phyloP scores from a whole-genome alignment of 2,888 invertebrate species.

The Adelognathus sp. region DNA sequence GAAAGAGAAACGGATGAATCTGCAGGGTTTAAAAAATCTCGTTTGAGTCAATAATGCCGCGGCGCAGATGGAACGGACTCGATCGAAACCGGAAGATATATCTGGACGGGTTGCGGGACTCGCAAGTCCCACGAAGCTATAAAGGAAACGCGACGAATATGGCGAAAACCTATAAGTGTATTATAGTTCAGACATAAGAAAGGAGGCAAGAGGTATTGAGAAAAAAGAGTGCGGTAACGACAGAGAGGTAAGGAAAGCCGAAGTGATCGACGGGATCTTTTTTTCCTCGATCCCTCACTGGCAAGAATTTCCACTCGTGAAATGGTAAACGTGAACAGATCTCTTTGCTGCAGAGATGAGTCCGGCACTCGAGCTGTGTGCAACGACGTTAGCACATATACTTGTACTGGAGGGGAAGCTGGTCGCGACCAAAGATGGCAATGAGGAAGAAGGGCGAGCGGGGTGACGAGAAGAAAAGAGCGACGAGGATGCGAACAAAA shows the following conservation, averaged over 20 bases:
- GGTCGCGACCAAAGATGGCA: constrained; percentile 62
- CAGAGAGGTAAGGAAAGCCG: constrained; percentile 21
- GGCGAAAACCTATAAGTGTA: constrained; percentile 33
- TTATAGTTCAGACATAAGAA: constrained; percentile 26
- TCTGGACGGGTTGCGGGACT: background rate
- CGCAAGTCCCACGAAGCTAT: constrained; percentile 38
- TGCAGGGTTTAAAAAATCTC: background rate
- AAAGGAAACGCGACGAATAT: constrained; percentile 43
- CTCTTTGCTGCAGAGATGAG: constrained; percentile 1
- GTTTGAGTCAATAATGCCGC: constrained; percentile 34
- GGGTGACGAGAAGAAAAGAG: background rate
- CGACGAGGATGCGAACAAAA: constrained; percentile 34
- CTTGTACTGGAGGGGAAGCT: constrained; percentile 34
- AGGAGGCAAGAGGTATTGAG: constrained; percentile 11
- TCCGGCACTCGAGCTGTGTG: background rate
- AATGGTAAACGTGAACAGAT: constrained; percentile 8
- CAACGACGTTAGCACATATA: background rate
- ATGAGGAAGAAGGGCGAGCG: constrained; percentile 51
- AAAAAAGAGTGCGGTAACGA: constrained; percentile 25
- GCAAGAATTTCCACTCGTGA: background rate
- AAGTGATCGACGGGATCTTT: constrained; percentile 3
- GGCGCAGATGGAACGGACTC: constrained; percentile 18
- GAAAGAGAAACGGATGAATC: background rate
- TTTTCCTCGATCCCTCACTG: background rate
- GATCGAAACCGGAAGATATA: constrained; percentile 45